These are phyloP conservation scores for Athetis lepigone DNA, from an alignment of 2,888 invertebrate genomes.

Conservation along the genomic window DNA sequence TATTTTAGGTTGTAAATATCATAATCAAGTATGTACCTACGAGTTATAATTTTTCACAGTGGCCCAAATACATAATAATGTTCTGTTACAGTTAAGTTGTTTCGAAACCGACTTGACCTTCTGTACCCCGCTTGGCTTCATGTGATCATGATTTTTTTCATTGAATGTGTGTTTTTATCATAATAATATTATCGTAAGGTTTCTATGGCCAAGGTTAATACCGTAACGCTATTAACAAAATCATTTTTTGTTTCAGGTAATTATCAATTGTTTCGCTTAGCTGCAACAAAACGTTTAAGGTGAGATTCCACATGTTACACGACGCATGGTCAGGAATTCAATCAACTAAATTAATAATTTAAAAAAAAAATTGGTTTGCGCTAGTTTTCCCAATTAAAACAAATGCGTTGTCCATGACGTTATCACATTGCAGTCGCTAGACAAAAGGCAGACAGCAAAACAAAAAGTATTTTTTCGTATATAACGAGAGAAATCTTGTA, in stretches of 20 bases:
- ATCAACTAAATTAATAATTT: conserved; percentile 29
- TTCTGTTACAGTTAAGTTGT: conserved; percentile 77
- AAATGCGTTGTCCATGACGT: conserved; percentile 29
- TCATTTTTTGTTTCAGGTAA: conserved; percentile 85
- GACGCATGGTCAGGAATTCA: conserved; percentile 22
- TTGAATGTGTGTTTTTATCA: conserved; percentile 63
- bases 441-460: conserved; percentile 12
- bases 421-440: conserved; percentile 25
- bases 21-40: conserved; percentile 38
- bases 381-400: conserved; percentile 30
- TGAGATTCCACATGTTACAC: conserved; percentile 70
- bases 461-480: conserved; percentile 1
- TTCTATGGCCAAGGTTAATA: conserved; percentile 61
- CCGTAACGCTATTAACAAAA: conserved; percentile 58
- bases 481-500: conserved; percentile 35
- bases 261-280: conserved; percentile 60
- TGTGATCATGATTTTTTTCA: conserved; percentile 73
- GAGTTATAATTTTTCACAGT: conserved; percentile 74
- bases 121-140: conserved; percentile 72
- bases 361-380: conserved; percentile 15
- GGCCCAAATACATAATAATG: conserved; percentile 83
- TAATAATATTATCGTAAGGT: conserved; percentile 45
- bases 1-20: conserved; percentile 17
- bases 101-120: conserved; percentile 83
- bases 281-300: conserved; percentile 74